phyloP scores from a whole-genome alignment of 2,797 vertebrate genomes.

The Iguana delicatissima region DNA sequence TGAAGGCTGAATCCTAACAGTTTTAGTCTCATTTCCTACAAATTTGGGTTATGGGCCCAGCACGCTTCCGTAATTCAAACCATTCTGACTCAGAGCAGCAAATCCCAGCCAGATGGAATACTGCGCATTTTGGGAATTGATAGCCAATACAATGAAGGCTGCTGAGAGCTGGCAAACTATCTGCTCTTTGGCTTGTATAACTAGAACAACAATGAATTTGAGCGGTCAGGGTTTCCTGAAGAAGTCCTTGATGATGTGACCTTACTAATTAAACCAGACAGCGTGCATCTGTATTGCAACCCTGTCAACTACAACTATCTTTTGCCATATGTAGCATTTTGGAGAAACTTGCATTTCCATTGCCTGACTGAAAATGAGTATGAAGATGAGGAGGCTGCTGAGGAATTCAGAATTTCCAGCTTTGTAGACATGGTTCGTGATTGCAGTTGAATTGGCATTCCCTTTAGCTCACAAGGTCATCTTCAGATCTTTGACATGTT shows the following conservation, averaged over 20 bases:
- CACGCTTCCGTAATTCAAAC: too few species aligned
- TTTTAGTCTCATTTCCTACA: too few species aligned
- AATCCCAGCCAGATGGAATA: conserved; percentile 89
- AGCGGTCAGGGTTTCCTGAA: conserved; percentile 92
- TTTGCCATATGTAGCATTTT: conserved; percentile 92
- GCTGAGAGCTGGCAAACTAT: conserved; percentile 93
- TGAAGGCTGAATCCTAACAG: too few species aligned
- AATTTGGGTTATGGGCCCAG: too few species aligned
- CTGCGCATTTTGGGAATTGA: conserved; percentile 97
- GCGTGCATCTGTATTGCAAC: conserved; percentile 97
- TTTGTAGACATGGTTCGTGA: conserved; percentile 97
- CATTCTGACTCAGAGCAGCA: conserved; percentile 85
- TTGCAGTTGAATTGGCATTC: conserved; percentile 92
- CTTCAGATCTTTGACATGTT: conserved; percentile 97
- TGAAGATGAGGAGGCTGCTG: conserved; percentile 95
- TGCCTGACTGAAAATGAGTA: conserved; percentile 97
- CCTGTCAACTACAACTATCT: conserved; percentile 93
- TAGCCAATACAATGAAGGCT: conserved; percentile 96
- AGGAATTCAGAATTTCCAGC: conserved; percentile 98
- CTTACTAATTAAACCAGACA: conserved; percentile 92
- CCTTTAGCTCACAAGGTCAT: conserved; percentile 95
- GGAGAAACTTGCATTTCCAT: conserved; percentile 97
- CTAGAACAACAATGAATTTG: conserved; percentile 85
- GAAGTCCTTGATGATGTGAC: conserved; percentile 97
- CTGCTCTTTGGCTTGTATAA: conserved; percentile 94